These are phyloP conservation scores for Micrasema minimum DNA, from an alignment of 1,140 invertebrate species.

Conservation along the genomic window DNA sequence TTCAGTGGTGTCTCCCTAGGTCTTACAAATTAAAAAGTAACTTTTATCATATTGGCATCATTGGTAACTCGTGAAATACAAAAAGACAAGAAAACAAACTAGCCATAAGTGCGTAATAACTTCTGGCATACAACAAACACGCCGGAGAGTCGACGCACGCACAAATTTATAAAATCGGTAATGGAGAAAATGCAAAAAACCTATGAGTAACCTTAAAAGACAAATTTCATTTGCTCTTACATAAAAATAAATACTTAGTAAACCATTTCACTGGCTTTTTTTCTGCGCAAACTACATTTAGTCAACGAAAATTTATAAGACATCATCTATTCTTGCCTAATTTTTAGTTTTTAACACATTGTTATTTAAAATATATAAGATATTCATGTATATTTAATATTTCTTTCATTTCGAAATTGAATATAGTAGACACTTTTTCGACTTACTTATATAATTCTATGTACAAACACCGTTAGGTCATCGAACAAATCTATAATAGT, in stretches of 20 bases:
- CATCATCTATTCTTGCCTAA: constrained; percentile 21
- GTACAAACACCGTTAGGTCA: constrained; percentile 38
- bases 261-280: constrained; percentile 29
- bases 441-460: constrained; percentile 32
- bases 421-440: constrained; percentile 29
- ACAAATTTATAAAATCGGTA: constrained; percentile 38
- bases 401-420: constrained; percentile 32
- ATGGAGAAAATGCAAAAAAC: constrained; percentile 50
- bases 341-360: constrained; percentile 41
- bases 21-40: constrained; percentile 47
- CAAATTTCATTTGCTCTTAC: constrained; percentile 51
- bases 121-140: constrained; percentile 6
- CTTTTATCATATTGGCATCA: constrained; percentile 52
- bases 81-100: constrained; percentile 52
- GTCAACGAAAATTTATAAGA: constrained; percentile 39
- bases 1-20: neutral
- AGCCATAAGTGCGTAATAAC: constrained; percentile 23
- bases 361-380: constrained; percentile 49
- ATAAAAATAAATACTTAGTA: constrained; percentile 51
- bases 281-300: constrained; percentile 26
- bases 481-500: constrained; percentile 27
- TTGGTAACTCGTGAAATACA: constrained; percentile 53
- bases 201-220: constrained; percentile 48
- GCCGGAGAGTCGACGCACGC: constrained; percentile 13
- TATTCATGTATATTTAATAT: constrained; percentile 42